Percentiles rank a stretch among this genome's conserved stretches.
These are phyloP conservation scores for Trinorchestia longiramus DNA, from an alignment of 1,140 invertebrate genomes.

Conservation along the genomic window DNA sequence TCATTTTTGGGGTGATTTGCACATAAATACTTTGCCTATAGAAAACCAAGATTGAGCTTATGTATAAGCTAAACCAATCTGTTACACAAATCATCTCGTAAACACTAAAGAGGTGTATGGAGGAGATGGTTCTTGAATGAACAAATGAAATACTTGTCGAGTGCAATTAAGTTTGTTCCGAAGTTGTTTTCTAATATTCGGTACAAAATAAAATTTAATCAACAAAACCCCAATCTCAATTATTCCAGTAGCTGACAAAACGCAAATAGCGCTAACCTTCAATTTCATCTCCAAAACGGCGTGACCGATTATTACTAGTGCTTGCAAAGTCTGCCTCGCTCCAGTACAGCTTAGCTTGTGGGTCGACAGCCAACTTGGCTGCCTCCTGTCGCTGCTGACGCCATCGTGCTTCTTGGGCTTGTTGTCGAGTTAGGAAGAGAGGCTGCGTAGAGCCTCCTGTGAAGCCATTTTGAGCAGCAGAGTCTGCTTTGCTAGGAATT, in stretches of 20 bases:
- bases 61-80: no score
- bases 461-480: neutral
- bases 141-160: no score
- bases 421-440: constrained; percentile 60
- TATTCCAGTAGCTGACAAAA: no score
- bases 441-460: constrained; percentile 54
- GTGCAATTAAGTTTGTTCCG: no score
- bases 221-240: neutral
- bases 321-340: constrained; percentile 1
- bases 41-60: no score
- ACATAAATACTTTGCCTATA: no score
- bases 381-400: constrained; percentile 57
- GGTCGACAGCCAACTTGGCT: neutral
- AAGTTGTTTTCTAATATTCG: no score
- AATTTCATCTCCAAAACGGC: neutral
- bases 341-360: constrained; percentile 1
- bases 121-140: no score
- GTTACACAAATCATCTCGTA: no score
- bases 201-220: no score
- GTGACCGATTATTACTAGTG: neutral
- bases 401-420: constrained; percentile 60
- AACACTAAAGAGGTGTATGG: no score
- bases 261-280: neutral
- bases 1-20: no score
- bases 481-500: neutral